Evolutionary conservation across 1,140 invertebrate genomes (phyloP).

Genomic region (Dinothrombium tinctorium): DNA sequence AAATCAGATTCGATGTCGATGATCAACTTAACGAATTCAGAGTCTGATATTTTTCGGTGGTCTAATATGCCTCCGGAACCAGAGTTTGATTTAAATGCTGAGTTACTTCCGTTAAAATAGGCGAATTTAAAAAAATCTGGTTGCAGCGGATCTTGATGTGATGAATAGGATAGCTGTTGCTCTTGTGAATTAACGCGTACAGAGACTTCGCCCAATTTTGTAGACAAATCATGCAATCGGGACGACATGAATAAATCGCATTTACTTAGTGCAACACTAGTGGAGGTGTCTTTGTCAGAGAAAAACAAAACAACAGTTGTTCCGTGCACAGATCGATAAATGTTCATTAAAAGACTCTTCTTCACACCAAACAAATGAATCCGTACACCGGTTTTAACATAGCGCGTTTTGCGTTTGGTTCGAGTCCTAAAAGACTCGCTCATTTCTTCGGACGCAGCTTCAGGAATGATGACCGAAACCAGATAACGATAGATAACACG

Average conservation of each 20-base stretch:
- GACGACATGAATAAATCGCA: constrained; percentile 4
- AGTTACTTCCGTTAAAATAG: constrained; percentile 3
- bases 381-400: neutral
- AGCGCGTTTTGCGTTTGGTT: constrained; percentile 5
- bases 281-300: too few species aligned
- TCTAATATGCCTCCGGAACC: constrained; percentile 6
- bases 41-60: constrained; percentile 7
- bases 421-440: neutral
- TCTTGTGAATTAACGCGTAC: neutral
- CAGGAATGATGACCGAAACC: constrained; percentile 6
- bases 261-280: constrained; percentile 3
- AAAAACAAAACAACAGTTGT: constrained; percentile 6
- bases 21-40: constrained; percentile 8
- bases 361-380: constrained; percentile 1
- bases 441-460: constrained; percentile 8
- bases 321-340: constrained; percentile 10
- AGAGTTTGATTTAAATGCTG: neutral
- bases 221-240: neutral
- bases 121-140: constrained; percentile 3
- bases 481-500: constrained; percentile 9
- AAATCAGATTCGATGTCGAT: constrained; percentile 10
- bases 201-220: constrained; percentile 5
- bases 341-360: constrained; percentile 1
- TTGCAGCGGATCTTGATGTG: neutral
- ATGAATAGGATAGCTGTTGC: neutral